Conservation (phyloP, 2,888 invertebrate species). For the Heliconius cydno region DNA sequence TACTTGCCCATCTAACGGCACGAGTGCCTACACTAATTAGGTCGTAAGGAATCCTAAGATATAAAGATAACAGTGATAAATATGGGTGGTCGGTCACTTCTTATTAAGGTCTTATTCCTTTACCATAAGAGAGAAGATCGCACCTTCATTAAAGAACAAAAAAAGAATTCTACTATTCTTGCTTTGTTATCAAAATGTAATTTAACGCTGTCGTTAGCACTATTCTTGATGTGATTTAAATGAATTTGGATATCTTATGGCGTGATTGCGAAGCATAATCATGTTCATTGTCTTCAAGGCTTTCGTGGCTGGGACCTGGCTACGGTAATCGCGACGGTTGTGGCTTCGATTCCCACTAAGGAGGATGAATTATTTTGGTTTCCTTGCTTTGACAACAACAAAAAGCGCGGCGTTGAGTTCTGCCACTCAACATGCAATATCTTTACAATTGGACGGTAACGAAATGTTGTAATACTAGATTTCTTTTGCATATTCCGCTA, state of each 20-base stretch:
- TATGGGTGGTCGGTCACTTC: constrained; percentile 58
- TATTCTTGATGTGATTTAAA: not conserved
- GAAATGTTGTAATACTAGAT: no score
- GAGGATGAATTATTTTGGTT: not conserved
- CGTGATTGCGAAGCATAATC: not conserved
- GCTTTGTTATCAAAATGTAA: constrained; percentile 11
- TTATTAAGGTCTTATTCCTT: constrained; percentile 13
- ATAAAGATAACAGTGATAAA: constrained; percentile 61
- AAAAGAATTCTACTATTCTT: not conserved
- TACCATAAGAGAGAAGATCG: constrained; percentile 21
- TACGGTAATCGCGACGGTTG: not conserved
- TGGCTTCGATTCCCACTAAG: not conserved
- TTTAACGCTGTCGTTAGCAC: constrained; percentile 20
- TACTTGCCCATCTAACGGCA: constrained; percentile 49
- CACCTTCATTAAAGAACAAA: not conserved
- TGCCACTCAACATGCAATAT: not conserved
- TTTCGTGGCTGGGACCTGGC: not conserved
- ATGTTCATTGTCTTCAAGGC: not conserved
- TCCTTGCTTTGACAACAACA: not conserved
- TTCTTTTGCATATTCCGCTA: no score
- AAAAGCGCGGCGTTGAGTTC: not conserved
- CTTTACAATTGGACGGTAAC: not conserved
- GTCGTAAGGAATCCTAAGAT: constrained; percentile 57
- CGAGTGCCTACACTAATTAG: constrained; percentile 74
- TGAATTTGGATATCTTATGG: not conserved